Conservation (phyloP, 2,113 vertebrate species). For the Eretmochelys imbricata region DNA sequence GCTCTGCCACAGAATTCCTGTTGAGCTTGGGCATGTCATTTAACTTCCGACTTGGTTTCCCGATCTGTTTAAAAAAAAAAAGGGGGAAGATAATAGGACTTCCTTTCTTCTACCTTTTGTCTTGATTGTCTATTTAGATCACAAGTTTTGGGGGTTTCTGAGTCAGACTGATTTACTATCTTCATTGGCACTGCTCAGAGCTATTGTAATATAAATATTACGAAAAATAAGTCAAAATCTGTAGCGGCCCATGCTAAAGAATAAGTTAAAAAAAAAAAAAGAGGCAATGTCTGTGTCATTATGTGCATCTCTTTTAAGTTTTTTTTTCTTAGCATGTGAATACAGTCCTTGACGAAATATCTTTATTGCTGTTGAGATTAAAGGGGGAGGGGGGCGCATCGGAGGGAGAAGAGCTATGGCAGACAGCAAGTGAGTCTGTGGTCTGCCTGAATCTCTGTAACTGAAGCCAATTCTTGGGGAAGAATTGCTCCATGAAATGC, state of each 20-base stretch:
- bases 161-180: not conserved
- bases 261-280: not conserved
- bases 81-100: rapidly evolving
- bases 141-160: not conserved
- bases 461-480: rapidly evolving
- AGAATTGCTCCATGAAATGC: not conserved
- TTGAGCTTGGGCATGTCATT: not conserved
- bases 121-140: not conserved
- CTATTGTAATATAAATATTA: not conserved
- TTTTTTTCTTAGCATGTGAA: not conserved
- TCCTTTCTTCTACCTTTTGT: not conserved
- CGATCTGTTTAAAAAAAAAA: not conserved
- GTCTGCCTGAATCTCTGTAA: not conserved
- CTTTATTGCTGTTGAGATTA: not conserved
- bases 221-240: not conserved
- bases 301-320: not conserved
- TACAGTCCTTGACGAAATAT: not conserved
- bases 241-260: not conserved
- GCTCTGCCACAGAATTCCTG: not conserved
- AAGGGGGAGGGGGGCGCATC: not conserved
- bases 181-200: not conserved
- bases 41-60: not conserved
- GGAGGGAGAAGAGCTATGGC: not conserved
- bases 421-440: not conserved
- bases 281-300: not conserved